Evolutionary conservation across 2,888 invertebrate genomes (phyloP).

Genomic region (Orchesellides sinensis): DNA sequence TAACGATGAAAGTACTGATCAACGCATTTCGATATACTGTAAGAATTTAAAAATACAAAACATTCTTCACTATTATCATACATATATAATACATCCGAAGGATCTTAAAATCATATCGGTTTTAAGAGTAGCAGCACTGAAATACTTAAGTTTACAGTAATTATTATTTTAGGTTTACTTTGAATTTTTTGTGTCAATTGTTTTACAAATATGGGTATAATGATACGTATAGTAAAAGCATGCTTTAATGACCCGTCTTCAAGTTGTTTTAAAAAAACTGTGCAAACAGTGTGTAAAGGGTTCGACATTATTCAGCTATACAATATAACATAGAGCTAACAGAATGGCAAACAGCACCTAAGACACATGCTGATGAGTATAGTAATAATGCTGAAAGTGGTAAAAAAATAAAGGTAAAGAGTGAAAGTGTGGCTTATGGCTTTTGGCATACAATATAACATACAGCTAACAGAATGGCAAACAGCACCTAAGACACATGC

Average conservation of each 20-base stretch:
- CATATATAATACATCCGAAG: not conserved
- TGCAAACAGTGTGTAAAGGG: no score
- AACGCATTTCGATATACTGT: constrained; percentile 16
- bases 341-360: no score
- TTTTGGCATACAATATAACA: no score
- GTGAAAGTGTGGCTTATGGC: not conserved
- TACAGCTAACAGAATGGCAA: no score
- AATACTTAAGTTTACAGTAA: constrained; percentile 1
- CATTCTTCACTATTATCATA: not conserved
- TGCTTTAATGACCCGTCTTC: no score
- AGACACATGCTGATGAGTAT: no score
- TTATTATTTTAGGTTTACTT: not conserved
- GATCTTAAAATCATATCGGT: not conserved
- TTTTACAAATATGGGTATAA: no score
- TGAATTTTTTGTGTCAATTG: not conserved
- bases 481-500: no score
- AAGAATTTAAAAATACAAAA: not conserved
- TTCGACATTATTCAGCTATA: no score
- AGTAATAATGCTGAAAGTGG: no score
- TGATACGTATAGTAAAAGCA: no score
- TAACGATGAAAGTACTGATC: constrained; percentile 56
- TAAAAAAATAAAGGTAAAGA: not conserved
- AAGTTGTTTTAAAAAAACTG: not conserved
- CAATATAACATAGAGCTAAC: no score
- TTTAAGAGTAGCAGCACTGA: not conserved